Base-by-base conservation (phyloP, 2,888 invertebrate genomes). In the Stenchaetothrips biformis region DNA sequence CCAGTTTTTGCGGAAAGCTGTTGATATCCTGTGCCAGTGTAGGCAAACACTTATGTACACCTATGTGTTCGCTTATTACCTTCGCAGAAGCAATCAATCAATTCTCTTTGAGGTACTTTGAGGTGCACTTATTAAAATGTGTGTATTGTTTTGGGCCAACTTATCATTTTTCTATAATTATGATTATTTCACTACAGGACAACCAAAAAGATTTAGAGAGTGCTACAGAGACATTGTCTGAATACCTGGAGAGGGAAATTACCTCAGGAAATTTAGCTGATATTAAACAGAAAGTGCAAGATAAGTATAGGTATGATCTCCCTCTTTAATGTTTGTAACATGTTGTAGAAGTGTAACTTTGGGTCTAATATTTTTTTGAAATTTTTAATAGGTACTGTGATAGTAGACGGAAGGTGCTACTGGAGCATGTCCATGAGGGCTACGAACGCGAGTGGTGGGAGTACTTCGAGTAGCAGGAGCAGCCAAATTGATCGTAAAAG, bases 371-470 rank as follows among this genome's bases (percentile, higher is more conserved):
- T 81, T 81, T 83, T 82, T 82, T 82, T 79, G 82, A 83, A 82
- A 84, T 82, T 83, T 84, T 82, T 87, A 88, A 78, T 88, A 98
- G 98, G 90, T 99, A 99, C 88, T 99, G 99, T 89, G 98, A 99
- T 89, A 96, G 95, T 87, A 92, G 99, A 85, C 92, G 99, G 85
- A 95, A 96, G 89, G 97, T 96, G 83, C 90, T 99, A 84, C 89
- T 99, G 85, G 97, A 97, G 87, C 99, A 99, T 88, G 99, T 99
- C 80, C 95, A 97, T 87, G 99, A 99, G 90, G 99, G 99, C 82
- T 98, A 98, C 87, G 99, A 99, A 88, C 97, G 96, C 89, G 98
- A 98, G 87, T 94, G 96, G 93, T 99, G 98, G 99, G 95, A 95
- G 86, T 97, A 95, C 88, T 95, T 93, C 89, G 95, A 95, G 91